Percentiles rank a stretch among this genome's conserved stretches.
phyloP scores from a whole-genome alignment of 1,140 invertebrate genomes.

The Lethrus apterus region DNA sequence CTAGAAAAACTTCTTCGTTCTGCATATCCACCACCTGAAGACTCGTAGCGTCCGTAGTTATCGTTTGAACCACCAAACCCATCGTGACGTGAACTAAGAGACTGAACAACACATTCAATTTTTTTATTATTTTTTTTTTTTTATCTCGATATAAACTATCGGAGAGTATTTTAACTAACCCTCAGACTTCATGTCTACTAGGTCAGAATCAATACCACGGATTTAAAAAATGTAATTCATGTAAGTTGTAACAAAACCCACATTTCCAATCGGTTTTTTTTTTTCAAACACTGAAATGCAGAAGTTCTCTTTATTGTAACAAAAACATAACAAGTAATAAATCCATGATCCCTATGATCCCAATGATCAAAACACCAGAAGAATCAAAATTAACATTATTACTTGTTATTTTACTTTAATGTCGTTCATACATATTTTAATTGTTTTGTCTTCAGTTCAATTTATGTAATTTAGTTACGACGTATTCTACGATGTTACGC shows the following conservation, averaged over 20 bases:
- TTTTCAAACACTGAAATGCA: conserved; percentile 7
- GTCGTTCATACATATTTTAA: too few relatives aligned
- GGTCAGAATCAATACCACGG: conserved; percentile 11
- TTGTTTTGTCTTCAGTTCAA: too few relatives aligned
- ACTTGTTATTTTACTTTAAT: too few relatives aligned
- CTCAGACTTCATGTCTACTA: conserved; percentile 19
- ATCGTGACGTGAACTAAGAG: conserved; percentile 36
- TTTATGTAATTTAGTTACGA: too few relatives aligned
- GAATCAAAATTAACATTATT: too few relatives aligned
- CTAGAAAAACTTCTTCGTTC: conserved; percentile 36
- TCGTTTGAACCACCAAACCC: conserved; percentile 26
- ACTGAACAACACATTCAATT: conserved; percentile 30
- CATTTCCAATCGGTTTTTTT: background rate
- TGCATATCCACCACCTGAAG: conserved; percentile 19
- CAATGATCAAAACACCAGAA: too few relatives aligned
- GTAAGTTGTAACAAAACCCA: conserved; percentile 4
- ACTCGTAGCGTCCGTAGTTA: conserved; percentile 30
- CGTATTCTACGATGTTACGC: too few relatives aligned
- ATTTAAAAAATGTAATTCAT: conserved; percentile 4
- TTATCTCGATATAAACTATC: conserved; percentile 12
- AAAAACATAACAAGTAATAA: too few relatives aligned
- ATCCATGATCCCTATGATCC: too few relatives aligned
- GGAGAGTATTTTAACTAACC: conserved; percentile 8
- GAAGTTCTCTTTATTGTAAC: too few relatives aligned
- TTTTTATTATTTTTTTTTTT: conserved; percentile 15